Evolutionary conservation across 2,888 invertebrate species (phyloP).

Genomic region (Nomada lathburiana): DNA sequence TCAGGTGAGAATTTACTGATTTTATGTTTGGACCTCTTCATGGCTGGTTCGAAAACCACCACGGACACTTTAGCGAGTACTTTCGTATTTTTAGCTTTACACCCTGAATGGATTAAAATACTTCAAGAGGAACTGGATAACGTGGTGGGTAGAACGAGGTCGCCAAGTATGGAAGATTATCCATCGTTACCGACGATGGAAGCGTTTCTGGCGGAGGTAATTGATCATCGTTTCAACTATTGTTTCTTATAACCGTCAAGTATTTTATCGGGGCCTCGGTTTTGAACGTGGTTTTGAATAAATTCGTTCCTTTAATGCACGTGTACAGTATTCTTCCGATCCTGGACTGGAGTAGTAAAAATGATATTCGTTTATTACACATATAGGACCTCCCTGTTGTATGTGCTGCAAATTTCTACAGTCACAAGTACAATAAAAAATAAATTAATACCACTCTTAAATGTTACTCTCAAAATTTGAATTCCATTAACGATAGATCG

Average conservation of each 20-base stretch:
- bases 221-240: background rate
- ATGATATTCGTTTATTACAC: too few relatives aligned
- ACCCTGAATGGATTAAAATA: constrained; percentile 86
- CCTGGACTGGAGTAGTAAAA: too few relatives aligned
- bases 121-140: constrained; percentile 87
- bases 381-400: too few relatives aligned
- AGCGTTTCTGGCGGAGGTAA: constrained; percentile 81
- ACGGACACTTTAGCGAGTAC: constrained; percentile 88
- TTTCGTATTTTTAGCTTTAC: constrained; percentile 86
- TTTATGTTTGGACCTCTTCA: constrained; percentile 88
- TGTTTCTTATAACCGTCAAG: background rate
- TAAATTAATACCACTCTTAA: too few relatives aligned
- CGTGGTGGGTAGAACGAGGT: constrained; percentile 86
- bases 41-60: constrained; percentile 90
- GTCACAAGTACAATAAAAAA: too few relatives aligned
- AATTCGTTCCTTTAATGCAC: too few relatives aligned
- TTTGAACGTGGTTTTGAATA: too few relatives aligned
- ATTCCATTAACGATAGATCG: too few relatives aligned
- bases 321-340: too few relatives aligned
- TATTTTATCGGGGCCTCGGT: too few relatives aligned
- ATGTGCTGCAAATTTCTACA: too few relatives aligned
- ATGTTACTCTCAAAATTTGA: too few relatives aligned
- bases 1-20: constrained; percentile 83
- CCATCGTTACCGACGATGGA: constrained; percentile 77
- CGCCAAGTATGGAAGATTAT: constrained; percentile 86